Base-by-base conservation (phyloP, 1,140 invertebrate species). In the Temnothorax curvispinosus region DNA sequence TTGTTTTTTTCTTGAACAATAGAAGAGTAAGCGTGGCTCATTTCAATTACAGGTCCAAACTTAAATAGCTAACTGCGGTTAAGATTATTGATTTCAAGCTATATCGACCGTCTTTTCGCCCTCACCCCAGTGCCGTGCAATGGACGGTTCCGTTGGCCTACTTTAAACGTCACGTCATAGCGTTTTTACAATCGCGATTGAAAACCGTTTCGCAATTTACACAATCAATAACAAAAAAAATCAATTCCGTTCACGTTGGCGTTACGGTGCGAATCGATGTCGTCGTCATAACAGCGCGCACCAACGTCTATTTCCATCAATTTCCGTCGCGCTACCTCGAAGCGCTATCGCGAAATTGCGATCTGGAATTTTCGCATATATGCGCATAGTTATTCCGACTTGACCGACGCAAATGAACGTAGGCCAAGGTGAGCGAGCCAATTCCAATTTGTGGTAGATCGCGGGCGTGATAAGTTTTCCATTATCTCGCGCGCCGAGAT, bases 1-100 rank as follows among this genome's bases (percentile, higher is more conserved):
- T 27, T 27, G 9, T 62, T 2, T 35, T 35, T 35, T 41, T 41
- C 6, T 41, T 41, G 1, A 3, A 18, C 18, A n/a, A 41, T 41
- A 41, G 35, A 65, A 0, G 2, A 65, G 35, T n/a, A n/a, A 41
- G 18, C n/a, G 35, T 32, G n/a, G 9, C 3, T 41, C 3, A 44
- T 21, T 13, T 15, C 4, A 65, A 41, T 62, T 35, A 18, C 15
- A 62, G 3, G n/a, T 13, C 27, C 44, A 72, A 76, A 90, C 52
- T 87, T 86, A 90, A 87, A 90, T 78, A 87, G 65, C 85, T 60
- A 72, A 88, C 72, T 74, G 78, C 72, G 62, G 75, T 72, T 69
- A 41, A 81, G 75, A 87, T 90, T 93, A 93, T 93, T 90, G 92
- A 93, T 93, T 93, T 91, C 21, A 60, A 89, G 69, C 85, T 87